These are phyloP conservation scores for Cyanoramphus novaezelandiae DNA, from an alignment of 2,113 vertebrate genomes.

Conservation along the genomic window DNA sequence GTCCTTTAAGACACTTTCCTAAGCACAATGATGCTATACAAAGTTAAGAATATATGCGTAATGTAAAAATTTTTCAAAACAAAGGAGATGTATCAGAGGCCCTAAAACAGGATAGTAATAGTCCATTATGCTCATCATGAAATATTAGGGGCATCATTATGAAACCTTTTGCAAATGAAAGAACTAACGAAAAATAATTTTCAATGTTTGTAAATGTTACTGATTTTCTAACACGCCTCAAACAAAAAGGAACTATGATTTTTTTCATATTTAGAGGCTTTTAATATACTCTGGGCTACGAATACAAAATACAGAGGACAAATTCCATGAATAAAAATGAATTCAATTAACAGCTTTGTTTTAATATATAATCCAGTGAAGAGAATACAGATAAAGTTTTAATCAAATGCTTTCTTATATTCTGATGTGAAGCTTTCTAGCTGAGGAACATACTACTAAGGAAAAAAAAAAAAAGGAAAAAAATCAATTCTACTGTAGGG, in stretches of 20 bases:
- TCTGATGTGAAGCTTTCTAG: background rate
- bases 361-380: background rate
- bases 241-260: fast-evolving
- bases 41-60: background rate
- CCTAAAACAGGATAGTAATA: background rate
- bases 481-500: background rate
- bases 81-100: background rate
- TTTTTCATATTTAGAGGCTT: background rate
- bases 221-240: background rate
- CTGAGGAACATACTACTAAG: background rate
- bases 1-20: background rate
- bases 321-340: background rate
- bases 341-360: background rate
- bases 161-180: background rate
- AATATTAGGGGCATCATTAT: background rate
- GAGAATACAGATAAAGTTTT: background rate
- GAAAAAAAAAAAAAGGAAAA: too few relatives aligned
- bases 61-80: background rate
- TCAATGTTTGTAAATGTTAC: background rate
- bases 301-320: background rate
- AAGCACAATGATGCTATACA: background rate
- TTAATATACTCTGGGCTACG: background rate
- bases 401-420: background rate
- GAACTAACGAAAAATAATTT: background rate
- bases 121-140: background rate